A percentile compares a stretch with the other conserved stretches of the same genome.
Evolutionary conservation across 2,797 vertebrate species (phyloP).

Genomic region (Heteromormyrus szaboi): DNA sequence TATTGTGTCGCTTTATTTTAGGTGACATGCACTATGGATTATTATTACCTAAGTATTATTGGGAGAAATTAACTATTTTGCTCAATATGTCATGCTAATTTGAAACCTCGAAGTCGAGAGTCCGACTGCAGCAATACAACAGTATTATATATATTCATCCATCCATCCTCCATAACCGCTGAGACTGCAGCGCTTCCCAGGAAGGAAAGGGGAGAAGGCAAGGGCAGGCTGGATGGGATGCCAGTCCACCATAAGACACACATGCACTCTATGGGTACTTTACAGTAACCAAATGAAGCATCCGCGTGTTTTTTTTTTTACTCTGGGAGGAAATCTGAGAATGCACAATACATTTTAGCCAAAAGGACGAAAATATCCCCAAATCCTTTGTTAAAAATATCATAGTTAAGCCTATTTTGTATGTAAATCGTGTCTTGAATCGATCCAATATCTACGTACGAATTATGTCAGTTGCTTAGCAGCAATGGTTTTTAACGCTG

Average conservation of each 20-base stretch:
- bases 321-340: not conserved
- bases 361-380: not conserved
- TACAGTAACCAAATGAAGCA: not conserved
- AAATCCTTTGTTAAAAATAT: not conserved
- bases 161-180: not conserved
- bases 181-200: not conserved
- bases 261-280: not conserved
- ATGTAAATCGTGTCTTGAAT: not conserved
- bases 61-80: not conserved
- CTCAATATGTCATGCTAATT: not conserved
- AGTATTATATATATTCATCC: not conserved
- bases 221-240: not conserved
- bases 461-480: not conserved
- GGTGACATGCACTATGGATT: not conserved
- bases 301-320: not conserved
- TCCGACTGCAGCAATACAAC: not conserved
- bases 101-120: not conserved
- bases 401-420: not conserved
- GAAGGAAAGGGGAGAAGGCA: not conserved
- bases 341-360: not conserved
- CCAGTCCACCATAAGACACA: not conserved
- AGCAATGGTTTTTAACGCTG: not conserved
- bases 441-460: not conserved
- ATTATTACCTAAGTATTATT: not conserved
- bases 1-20: not conserved